Evolutionary conservation across 2,888 invertebrate genomes (phyloP), one percentile per base, ranked within the genome.

Genomic region (Amorpha juglandis): DNA sequence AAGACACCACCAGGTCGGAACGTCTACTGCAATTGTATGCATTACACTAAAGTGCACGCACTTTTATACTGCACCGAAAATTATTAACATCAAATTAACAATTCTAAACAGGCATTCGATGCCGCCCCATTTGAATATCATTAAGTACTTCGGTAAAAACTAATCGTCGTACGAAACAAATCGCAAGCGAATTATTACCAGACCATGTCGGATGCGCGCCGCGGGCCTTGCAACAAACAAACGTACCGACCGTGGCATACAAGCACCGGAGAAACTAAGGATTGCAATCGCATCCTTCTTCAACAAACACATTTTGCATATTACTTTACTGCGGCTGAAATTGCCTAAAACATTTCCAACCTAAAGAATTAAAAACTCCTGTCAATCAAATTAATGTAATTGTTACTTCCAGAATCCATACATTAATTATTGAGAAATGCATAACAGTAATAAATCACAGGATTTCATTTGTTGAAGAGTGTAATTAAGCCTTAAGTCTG

Each of bases 61-160:
- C 90, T 91, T 92, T 84, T 91, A 92, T 92, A 92, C 88, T 84
- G 80, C 83, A 78, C 83, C 81, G 79, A 91, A 90, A 89, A 89
- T 86, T 89, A 87, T 88, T 90, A 83, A 85, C 88, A 89, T 82
- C 81, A 73, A 86, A 92, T 91, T 91, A 88, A 87, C 90, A 91
- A 91, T 92, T 82, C 87, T 91, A 91, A 87, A 82, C 78, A 81
- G 81, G 73, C 77, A 78, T 74, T 76, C 80, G 82, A 83, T 78
- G 83, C 82, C 82, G 91, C 78, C 85, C 89, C 77, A 90, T 90
- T 91, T 90, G 90, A 91, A 92, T 92, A 91, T 83, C 77, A 90
- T 89, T 90, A 90, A 74, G 77, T 82, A 73, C 70, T 74, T 76
- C 65, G 74, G 75, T 79, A 82, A 82, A 83, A 85, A 84, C 73